Conservation (phyloP, 30 jellyfish, hydroid and myxozoan species). For the Chironex yamaguchii region DNA sequence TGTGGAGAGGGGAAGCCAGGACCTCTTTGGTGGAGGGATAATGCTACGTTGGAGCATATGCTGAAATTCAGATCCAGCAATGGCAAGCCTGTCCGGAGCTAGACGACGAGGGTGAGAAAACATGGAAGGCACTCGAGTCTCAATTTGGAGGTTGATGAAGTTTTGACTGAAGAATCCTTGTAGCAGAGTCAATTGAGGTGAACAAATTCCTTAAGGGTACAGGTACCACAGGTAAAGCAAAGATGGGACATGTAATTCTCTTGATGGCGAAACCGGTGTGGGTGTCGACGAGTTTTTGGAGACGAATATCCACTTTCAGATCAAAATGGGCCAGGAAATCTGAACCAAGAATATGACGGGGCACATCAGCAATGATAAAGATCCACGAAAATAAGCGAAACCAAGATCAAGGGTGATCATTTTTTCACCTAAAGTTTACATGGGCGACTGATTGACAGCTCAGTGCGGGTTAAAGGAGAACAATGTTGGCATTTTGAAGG, state of each 20-base stretch:
- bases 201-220: no score
- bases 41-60: no score
- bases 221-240: no score
- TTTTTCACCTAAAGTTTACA: slow-evolving; percentile 32
- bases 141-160: no score
- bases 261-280: neutral
- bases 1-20: no score
- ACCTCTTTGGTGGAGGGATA: no score
- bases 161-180: no score
- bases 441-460: slow-evolving; percentile 52
- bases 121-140: no score
- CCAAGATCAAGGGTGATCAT: slow-evolving; percentile 26
- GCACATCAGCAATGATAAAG: slow-evolving; percentile 51
- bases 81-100: no score
- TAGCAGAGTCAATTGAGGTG: no score
- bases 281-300: slow-evolving; percentile 40
- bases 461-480: neutral
- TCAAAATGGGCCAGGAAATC: slow-evolving; percentile 40
- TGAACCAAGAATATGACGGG: slow-evolving; percentile 57
- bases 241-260: slow-evolving; percentile 9
- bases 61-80: no score
- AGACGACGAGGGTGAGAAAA: no score
- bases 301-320: slow-evolving; percentile 20
- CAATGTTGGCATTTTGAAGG: slow-evolving; percentile 16
- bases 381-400: slow-evolving; percentile 33